phyloP scores from a whole-genome alignment of 2,797 vertebrate genomes.

The Sphenopsis melanotis region DNA sequence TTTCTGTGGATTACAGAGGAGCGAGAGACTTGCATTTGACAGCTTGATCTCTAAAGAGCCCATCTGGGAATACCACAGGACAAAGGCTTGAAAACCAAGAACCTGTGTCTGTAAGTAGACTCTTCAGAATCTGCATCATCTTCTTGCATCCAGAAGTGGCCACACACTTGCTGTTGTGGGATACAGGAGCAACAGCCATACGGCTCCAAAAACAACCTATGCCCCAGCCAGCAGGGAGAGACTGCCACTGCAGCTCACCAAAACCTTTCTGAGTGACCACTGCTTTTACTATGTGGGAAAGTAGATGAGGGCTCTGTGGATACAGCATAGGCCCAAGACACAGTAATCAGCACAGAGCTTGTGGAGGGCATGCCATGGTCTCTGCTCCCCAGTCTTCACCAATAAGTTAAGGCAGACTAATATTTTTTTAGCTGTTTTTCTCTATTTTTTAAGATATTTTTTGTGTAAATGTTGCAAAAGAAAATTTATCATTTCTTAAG shows the following conservation, averaged over 20 bases:
- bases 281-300: background rate
- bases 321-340: background rate
- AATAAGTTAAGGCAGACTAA: background rate
- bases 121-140: background rate
- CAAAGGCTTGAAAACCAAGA: background rate
- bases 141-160: background rate
- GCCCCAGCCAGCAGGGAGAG: background rate
- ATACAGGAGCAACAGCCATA: accelerated
- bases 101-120: background rate
- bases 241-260: background rate
- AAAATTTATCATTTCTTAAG: background rate
- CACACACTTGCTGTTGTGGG: background rate
- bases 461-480: background rate
- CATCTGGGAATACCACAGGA: background rate
- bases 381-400: background rate
- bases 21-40: background rate
- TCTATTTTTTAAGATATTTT: background rate
- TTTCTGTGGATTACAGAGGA: background rate
- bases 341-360: background rate
- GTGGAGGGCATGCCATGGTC: background rate
- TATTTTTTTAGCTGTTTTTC: background rate
- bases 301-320: background rate
- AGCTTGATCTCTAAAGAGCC: background rate
- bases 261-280: background rate
- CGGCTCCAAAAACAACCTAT: background rate